A percentile compares a stretch with the other conserved stretches of the same genome.
These are phyloP conservation scores for Pseudopodoces humilis DNA, from an alignment of 2,113 vertebrate genomes.

Conservation along the genomic window DNA sequence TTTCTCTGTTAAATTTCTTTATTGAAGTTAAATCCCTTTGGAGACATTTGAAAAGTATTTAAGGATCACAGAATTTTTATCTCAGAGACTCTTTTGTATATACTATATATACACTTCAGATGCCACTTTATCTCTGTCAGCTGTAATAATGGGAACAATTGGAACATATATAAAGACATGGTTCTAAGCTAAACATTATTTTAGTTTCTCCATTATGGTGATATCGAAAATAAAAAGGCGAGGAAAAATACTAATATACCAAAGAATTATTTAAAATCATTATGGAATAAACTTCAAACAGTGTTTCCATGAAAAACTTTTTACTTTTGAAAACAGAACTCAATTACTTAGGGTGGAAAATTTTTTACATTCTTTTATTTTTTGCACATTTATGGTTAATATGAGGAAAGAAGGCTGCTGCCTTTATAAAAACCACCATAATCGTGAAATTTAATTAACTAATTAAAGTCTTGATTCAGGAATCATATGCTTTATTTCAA, in stretches of 20 bases:
- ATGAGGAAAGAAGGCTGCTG: background rate
- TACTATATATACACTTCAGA: background rate
- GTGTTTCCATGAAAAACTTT: background rate
- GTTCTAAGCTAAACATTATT: constrained; percentile 37
- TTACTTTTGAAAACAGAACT: background rate
- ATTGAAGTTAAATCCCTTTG: constrained; percentile 43
- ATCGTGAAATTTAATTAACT: constrained; percentile 5
- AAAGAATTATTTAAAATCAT: constrained; percentile 3
- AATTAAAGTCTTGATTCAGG: background rate
- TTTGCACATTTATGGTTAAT: background rate
- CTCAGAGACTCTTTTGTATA: constrained; percentile 9
- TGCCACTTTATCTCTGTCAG: constrained; percentile 38
- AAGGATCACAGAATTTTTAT: constrained; percentile 35
- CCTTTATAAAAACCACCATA: background rate
- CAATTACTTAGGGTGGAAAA: background rate
- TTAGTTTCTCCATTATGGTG: constrained; percentile 29
- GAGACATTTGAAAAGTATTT: constrained; percentile 53
- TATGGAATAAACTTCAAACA: constrained; percentile 1
- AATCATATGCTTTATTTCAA: constrained; percentile 18
- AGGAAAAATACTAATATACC: background rate
- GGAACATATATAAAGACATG: constrained; percentile 6
- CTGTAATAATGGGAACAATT: constrained; percentile 33
- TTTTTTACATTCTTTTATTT: background rate
- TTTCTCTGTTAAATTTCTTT: constrained; percentile 5
- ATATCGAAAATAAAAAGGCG: constrained; percentile 1